Conservation (phyloP, 2,888 invertebrate genomes). For the Sarcophaga rosellei region DNA sequence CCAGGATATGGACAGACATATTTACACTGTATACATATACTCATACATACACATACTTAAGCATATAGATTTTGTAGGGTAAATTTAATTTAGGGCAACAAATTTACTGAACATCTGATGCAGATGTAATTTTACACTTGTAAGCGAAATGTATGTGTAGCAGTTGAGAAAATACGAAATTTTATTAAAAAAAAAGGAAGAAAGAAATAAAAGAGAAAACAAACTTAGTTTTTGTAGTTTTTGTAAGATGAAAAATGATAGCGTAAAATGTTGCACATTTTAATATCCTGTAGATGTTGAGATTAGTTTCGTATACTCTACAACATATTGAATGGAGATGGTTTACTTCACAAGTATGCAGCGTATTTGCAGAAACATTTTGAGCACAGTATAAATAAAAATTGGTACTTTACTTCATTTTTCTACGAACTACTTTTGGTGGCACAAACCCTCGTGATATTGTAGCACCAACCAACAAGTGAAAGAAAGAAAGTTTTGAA, state of each 20-base stretch:
- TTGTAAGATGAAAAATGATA: not conserved
- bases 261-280: not conserved
- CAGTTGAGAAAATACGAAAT: not conserved
- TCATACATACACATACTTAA: slow-evolving; percentile 22
- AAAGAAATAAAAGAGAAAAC: not conserved
- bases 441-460: too few species aligned
- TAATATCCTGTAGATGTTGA: not conserved
- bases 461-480: too few species aligned
- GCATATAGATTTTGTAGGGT: not conserved
- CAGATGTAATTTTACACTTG: slow-evolving; percentile 55
- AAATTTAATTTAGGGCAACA: slow-evolving; percentile 47
- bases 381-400: too few species aligned
- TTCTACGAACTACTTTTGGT: too few species aligned
- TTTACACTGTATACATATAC: slow-evolving; percentile 4
- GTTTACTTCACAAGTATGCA: not conserved
- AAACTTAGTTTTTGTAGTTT: not conserved
- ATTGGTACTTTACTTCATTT: too few species aligned
- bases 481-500: too few species aligned
- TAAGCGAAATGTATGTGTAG: not conserved
- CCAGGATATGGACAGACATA: slow-evolving; percentile 40
- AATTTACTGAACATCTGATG: slow-evolving; percentile 44
- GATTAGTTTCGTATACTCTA: not conserved
- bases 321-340: not conserved
- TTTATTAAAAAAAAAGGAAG: not conserved
- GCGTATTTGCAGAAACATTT: too few species aligned